Percentiles rank a stretch among this genome's conserved stretches.
phyloP scores from a whole-genome alignment of 2,888 invertebrate species.

The Nezara viridula region DNA sequence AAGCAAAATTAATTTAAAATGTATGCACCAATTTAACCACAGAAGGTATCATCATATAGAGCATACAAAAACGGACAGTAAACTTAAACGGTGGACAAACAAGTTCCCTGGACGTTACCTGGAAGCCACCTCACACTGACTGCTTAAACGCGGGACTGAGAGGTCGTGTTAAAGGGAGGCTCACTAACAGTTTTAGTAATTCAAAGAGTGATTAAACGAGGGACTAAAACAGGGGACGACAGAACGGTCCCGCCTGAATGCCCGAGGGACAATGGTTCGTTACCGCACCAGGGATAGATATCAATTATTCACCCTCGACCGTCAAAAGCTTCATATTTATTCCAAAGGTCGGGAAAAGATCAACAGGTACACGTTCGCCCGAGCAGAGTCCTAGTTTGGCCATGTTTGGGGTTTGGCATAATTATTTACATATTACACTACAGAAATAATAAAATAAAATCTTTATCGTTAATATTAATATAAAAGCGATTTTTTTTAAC shows the following conservation, averaged over 20 bases:
- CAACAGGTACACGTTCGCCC: not conserved
- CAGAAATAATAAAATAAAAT: too few species aligned
- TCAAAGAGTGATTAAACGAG: not conserved
- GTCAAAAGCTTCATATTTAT: not conserved
- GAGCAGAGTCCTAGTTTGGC: not conserved
- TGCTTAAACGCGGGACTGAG: not conserved
- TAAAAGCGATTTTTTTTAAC: too few species aligned
- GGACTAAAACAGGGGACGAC: not conserved
- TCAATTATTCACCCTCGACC: not conserved
- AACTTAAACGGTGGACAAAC: too few species aligned
- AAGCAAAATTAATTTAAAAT: too few species aligned
- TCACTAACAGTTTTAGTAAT: not conserved
- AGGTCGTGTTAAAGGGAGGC: not conserved
- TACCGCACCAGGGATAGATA: not conserved
- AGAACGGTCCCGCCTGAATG: not conserved
- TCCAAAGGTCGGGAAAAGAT: slow-evolving; percentile 6
- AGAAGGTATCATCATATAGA: too few species aligned
- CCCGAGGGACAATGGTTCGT: not conserved
- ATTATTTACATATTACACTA: not conserved
- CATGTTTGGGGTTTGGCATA: not conserved
- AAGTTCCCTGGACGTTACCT: not conserved
- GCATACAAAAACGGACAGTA: too few species aligned
- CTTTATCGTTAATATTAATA: too few species aligned
- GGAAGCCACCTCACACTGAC: not conserved
- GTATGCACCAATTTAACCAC: too few species aligned